Conservation (phyloP, 2,888 invertebrate species). For the Polyploca ridens region DNA sequence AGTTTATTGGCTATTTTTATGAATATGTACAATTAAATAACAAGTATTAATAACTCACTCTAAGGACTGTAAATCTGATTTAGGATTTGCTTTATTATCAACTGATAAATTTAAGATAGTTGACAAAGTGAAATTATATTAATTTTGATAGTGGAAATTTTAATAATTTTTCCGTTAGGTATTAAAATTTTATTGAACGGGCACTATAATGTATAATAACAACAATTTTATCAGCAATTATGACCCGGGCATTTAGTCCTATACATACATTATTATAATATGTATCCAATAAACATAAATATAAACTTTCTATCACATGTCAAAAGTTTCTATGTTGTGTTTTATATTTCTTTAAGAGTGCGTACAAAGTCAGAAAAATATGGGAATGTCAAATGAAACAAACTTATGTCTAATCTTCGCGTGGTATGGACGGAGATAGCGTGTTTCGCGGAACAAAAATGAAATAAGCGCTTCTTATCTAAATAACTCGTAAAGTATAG, state of each 20-base stretch:
- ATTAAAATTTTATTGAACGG: neutral
- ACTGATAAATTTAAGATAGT: neutral
- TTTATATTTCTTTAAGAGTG: neutral
- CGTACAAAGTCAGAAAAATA: too few species aligned
- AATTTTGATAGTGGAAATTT: neutral
- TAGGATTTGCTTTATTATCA: constrained; percentile 1
- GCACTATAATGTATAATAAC: neutral
- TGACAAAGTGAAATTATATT: neutral
- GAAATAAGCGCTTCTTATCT: too few species aligned
- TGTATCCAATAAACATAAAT: too few species aligned
- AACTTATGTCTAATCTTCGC: too few species aligned
- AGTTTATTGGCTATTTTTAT: constrained; percentile 3
- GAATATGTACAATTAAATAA: constrained; percentile 4
- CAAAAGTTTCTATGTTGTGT: neutral
- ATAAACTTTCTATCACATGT: neutral
- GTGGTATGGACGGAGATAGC: too few species aligned
- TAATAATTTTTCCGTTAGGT: neutral
- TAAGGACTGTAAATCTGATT: constrained; percentile 12
- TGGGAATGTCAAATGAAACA: too few species aligned
- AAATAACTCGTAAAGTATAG: too few species aligned
- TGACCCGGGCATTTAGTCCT: too few species aligned
- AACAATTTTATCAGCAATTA: neutral
- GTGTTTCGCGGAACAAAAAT: too few species aligned
- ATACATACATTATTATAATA: too few species aligned
- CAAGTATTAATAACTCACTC: neutral